Base-by-base conservation (phyloP, 2,797 vertebrate species). In the Phalanger gymnotis region DNA sequence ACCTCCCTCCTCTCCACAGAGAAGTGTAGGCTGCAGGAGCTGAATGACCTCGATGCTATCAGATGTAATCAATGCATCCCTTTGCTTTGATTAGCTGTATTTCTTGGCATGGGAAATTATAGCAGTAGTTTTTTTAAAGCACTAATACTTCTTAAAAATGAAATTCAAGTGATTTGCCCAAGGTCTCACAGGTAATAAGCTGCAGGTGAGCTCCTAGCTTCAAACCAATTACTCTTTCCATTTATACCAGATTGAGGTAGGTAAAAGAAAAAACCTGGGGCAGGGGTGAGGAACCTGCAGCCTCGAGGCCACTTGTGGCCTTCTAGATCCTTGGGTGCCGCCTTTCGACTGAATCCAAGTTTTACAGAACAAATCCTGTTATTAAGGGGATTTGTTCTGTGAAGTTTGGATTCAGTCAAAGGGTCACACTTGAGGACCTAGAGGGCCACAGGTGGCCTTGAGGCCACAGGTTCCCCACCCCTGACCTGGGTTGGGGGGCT, bases 201-300 rank as follows among this genome's bases (percentile, higher is more conserved):
- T 47, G 40, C 9, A 81, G 40, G 12, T 47, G 2, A 9, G 22
- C 73, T 87, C 73, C 22, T 87, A 25, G 9, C 7, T 87, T 87
- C 40, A 51, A 27, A 81, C 16, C 19, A 81, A 47, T 47, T 81
- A 47, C 6, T 81, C n/a, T 81, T 81, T 81, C 61, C n/a, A 40
- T 0, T 53, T 30, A 12, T 87, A 53, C 25, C 0, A 2, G 22
- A 58, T 28, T 25, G 16, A 34, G 31, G 5, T 27, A 7, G 57
- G 19, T n/a, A 0, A 30, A n/a, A 54, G 0, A n/a, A 94, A 31
- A 55, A 30, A 14, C 14, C 19, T 0, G 0, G 19, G 58, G 34
- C 16, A 22, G 16, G 16, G 54, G 16, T 54, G 54, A 16, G 16
- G 54, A 54, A 54, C 54, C 27, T 57, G 56, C 5, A 9, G 7